These are phyloP conservation scores for Drosophila neonasuta DNA, from an alignment of 2,888 invertebrate species.

Conservation along the genomic window DNA sequence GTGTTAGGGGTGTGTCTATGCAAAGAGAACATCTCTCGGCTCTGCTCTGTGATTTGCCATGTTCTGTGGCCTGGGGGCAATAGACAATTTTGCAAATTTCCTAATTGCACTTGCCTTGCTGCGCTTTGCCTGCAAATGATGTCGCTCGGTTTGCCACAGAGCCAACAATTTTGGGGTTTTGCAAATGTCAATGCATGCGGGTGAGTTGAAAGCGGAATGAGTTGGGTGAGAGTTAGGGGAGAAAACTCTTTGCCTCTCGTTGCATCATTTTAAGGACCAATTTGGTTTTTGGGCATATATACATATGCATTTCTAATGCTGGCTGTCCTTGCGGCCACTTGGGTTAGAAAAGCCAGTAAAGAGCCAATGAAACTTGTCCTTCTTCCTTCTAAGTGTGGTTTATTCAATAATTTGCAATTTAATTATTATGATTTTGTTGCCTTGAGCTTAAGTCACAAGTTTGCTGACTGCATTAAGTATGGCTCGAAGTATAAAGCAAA, in stretches of 20 bases:
- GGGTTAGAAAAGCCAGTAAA: background rate
- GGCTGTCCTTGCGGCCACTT: conserved; percentile 12
- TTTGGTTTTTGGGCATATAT: conserved; percentile 30
- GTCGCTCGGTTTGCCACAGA: conserved; percentile 51
- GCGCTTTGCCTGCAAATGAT: conserved; percentile 48
- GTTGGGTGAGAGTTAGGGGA: background rate
- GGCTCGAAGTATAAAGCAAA: no score
- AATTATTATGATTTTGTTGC: background rate
- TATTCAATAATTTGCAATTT: conserved; percentile 2
- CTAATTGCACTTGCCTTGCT: conserved; percentile 71
- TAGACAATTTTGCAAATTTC: conserved; percentile 66
- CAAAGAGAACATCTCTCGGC: conserved; percentile 38
- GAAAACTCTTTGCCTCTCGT: background rate
- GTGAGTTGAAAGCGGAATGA: background rate
- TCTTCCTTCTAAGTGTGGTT: background rate
- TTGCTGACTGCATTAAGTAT: no score
- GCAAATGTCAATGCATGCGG: conserved; percentile 35
- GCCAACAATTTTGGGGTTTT: conserved; percentile 44
- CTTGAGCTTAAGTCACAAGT: background rate
- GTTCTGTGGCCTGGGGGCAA: conserved; percentile 39
- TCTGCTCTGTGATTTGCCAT: conserved; percentile 44
- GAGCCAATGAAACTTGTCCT: background rate
- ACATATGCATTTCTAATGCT: conserved; percentile 38
- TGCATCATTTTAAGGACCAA: conserved; percentile 55
- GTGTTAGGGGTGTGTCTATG: conserved; percentile 28